phyloP scores from a whole-genome alignment of 2,888 invertebrate genomes.

The Idaea aversata region DNA sequence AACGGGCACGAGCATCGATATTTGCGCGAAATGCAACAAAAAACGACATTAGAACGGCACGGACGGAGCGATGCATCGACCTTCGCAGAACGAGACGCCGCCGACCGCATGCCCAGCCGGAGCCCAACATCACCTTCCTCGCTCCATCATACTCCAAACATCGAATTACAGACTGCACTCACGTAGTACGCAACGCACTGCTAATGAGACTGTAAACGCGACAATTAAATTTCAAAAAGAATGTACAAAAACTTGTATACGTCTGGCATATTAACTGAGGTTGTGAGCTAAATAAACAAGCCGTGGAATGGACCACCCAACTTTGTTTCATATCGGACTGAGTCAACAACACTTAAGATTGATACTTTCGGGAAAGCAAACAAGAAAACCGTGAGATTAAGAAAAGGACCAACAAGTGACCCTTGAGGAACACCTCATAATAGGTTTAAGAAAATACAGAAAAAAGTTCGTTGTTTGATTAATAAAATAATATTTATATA shows the following conservation, averaged over 20 bases:
- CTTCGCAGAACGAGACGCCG: conserved; percentile 46
- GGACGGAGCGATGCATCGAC: conserved; percentile 53
- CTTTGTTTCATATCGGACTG: not conserved
- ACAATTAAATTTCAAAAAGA: conserved; percentile 13
- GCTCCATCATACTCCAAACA: conserved; percentile 16
- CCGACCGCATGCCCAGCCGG: conserved; percentile 11
- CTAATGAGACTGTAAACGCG: conserved; percentile 15
- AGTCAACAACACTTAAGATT: not conserved
- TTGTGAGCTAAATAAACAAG: conserved; percentile 5
- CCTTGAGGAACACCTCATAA: conserved; percentile 9
- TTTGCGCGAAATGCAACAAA: conserved; percentile 36
- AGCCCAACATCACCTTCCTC: conserved; percentile 43
- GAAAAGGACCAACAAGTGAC: not conserved
- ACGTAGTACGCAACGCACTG: conserved; percentile 9
- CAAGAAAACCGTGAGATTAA: not conserved
- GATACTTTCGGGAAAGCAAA: not conserved
- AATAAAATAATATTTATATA: conserved; percentile 2
- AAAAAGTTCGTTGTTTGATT: not conserved
- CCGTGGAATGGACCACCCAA: conserved; percentile 5
- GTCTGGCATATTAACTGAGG: conserved; percentile 9
- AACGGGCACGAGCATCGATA: conserved; percentile 23
- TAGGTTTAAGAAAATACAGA: conserved; percentile 11
- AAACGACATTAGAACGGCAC: conserved; percentile 58
- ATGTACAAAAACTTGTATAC: conserved; percentile 10
- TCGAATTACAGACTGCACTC: conserved; percentile 17